Base-by-base conservation (phyloP, 2,797 vertebrate genomes). In the Brotula barbata region DNA sequence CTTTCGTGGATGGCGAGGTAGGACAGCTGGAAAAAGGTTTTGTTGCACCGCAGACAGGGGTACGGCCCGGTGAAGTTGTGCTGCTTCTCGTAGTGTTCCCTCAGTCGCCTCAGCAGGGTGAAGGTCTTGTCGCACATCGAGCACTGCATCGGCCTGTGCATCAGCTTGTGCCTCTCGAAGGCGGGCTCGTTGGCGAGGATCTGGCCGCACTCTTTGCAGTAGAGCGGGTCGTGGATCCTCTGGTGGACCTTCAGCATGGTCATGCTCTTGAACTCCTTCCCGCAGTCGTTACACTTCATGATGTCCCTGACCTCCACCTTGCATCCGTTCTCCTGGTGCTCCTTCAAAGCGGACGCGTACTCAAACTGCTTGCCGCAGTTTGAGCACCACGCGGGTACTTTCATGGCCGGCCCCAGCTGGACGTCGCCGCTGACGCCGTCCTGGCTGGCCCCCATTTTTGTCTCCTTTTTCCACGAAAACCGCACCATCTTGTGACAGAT, bases 171-270 rank as follows among this genome's bases (percentile, higher is more conserved):
- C 21, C 89, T 48, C 75, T 89, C 89, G 5, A 88, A 87, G 0
- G 87, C 89, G 0, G 85, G 16, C 44, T 87, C 74, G 46, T 52
- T 88, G 1, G 81, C 80, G 0, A 89, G 85, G 0, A 89, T 89
- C 80, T 89, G 89, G 5, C 89, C 89, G 20, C 89, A 90, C 80
- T 90, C 89, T 15, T 88, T 86, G 82, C 89, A 90, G 77, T 90
- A 90, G 43, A 89, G 86, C 11, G 88, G 83, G 7, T 89, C 85
- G 60, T 90, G 89, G 5, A 89, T 89, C 58, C 89, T 45, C 71
- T 85, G 88, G 77, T 90, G 89, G 28, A 89, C 87, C 14, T 89
- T 90, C 20, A 90, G 85, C 83, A 89, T 71, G 0, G 88, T 89
- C 75, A 88, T 62, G 58, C 83, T 88, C 63, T 86, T 89, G 49